A percentile compares a stretch with the other conserved stretches of the same genome.
Evolutionary conservation across 2,797 vertebrate species (phyloP).

Genomic region (Petrocephalus schoutedeni): DNA sequence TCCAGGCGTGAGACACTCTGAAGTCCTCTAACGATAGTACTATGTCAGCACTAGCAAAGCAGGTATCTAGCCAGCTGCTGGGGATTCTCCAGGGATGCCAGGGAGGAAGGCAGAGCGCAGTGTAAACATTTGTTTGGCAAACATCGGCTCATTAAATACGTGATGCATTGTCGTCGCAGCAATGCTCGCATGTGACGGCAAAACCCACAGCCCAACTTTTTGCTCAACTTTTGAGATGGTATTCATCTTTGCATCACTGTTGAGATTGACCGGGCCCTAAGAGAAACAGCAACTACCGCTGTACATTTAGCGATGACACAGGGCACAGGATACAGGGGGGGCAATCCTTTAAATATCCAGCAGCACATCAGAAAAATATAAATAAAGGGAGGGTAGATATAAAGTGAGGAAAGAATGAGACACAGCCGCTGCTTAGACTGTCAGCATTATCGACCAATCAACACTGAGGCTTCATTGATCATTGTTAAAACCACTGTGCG

Average conservation of each 20-base stretch:
- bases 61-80: not conserved
- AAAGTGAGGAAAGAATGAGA: not conserved
- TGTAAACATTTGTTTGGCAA: not conserved
- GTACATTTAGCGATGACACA: not conserved
- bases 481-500: not conserved
- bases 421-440: not conserved
- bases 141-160: not conserved
- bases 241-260: not conserved
- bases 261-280: not conserved
- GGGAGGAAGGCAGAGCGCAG: not conserved
- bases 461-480: not conserved
- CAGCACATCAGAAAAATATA: not conserved
- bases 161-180: not conserved
- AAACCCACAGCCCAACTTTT: not conserved
- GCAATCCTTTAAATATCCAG: not conserved
- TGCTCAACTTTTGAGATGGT: not conserved
- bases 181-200: not conserved
- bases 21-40: not conserved
- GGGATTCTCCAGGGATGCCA: not conserved
- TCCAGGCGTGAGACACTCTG: not conserved
- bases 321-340: not conserved
- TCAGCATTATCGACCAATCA: constrained; percentile 8
- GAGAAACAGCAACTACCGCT: not conserved
- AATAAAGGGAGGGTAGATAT: not conserved
- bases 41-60: not conserved